These are phyloP conservation scores for Camelus bactrianus DNA, from an alignment of 2,113 vertebrate genomes.

Conservation along the genomic window DNA sequence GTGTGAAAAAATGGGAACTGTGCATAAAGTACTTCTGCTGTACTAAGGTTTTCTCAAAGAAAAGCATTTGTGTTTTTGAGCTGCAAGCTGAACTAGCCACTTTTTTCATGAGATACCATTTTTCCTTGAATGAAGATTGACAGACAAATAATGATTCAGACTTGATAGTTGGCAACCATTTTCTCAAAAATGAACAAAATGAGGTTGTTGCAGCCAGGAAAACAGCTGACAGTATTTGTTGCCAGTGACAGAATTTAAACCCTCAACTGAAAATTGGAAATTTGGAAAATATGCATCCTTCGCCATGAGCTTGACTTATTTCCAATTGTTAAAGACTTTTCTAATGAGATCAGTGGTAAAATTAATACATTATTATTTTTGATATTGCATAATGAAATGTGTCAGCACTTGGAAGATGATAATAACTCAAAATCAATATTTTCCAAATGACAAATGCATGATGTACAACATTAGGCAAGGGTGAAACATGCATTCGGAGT, in stretches of 20 bases:
- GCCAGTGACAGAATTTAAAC: not conserved
- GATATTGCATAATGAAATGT: not conserved
- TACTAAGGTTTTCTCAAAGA: not conserved
- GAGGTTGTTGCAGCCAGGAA: conserved; percentile 12
- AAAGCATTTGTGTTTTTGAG: not conserved
- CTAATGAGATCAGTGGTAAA: not conserved
- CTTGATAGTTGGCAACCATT: not conserved
- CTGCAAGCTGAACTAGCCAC: not conserved
- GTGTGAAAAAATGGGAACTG: not conserved
- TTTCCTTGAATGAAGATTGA: conserved; percentile 34
- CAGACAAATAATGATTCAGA: not conserved
- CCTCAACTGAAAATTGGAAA: conserved; percentile 17
- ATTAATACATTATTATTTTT: not conserved
- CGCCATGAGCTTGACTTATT: not conserved
- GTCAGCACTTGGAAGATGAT: not conserved
- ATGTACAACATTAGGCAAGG: not conserved
- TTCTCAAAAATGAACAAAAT: conserved; percentile 36
- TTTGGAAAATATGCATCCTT: conserved; percentile 25
- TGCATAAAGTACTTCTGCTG: not conserved
- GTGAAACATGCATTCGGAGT: not conserved
- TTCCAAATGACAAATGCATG: not conserved
- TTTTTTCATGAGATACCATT: not conserved
- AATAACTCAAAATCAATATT: conserved; percentile 4
- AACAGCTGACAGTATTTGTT: conserved; percentile 13
- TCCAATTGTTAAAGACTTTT: not conserved